Evolutionary conservation across 2,797 vertebrate species (phyloP).

Genomic region (Diplodus puntazzo): DNA sequence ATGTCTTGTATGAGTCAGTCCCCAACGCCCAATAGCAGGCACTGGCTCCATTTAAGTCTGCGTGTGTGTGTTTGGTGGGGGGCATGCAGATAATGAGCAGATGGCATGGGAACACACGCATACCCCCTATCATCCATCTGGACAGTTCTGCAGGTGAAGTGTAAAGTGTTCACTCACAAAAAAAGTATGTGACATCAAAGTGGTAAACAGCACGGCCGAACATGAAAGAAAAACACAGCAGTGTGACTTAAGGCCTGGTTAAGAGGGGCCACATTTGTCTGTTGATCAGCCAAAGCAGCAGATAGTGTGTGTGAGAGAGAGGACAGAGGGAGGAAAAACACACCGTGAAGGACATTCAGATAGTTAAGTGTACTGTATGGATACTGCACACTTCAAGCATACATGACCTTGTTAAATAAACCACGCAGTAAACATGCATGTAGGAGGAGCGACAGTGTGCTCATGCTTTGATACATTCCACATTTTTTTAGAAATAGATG

Average conservation of each 20-base stretch:
- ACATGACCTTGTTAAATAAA: neutral
- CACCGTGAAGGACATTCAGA: slow-evolving; percentile 42
- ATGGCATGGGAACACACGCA: slow-evolving; percentile 77
- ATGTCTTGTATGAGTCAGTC: slow-evolving; percentile 41
- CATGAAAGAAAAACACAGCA: slow-evolving; percentile 72
- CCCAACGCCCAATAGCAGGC: slow-evolving; percentile 35
- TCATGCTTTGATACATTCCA: neutral
- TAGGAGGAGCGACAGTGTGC: neutral
- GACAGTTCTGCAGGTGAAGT: slow-evolving; percentile 78
- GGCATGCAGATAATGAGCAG: slow-evolving; percentile 73
- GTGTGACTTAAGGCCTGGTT: slow-evolving; percentile 58
- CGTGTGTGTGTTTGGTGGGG: slow-evolving; percentile 7
- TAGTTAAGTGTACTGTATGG: neutral
- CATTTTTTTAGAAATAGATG: neutral
- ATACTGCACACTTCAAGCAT: neutral
- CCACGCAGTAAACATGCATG: neutral
- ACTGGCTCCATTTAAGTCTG: slow-evolving; percentile 41
- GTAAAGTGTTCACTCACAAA: slow-evolving; percentile 30
- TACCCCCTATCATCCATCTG: slow-evolving; percentile 77
- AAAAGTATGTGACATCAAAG: slow-evolving; percentile 77
- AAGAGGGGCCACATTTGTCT: slow-evolving; percentile 74
- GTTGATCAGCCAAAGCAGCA: slow-evolving; percentile 71
- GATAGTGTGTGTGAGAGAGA: slow-evolving; percentile 19
- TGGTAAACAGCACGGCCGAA: slow-evolving; percentile 69
- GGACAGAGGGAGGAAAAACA: slow-evolving; percentile 5